Percentiles rank a stretch among this genome's conserved stretches.
Conservation (phyloP, 1,140 invertebrate genomes). For the Drosophila tropicalis region DNA sequence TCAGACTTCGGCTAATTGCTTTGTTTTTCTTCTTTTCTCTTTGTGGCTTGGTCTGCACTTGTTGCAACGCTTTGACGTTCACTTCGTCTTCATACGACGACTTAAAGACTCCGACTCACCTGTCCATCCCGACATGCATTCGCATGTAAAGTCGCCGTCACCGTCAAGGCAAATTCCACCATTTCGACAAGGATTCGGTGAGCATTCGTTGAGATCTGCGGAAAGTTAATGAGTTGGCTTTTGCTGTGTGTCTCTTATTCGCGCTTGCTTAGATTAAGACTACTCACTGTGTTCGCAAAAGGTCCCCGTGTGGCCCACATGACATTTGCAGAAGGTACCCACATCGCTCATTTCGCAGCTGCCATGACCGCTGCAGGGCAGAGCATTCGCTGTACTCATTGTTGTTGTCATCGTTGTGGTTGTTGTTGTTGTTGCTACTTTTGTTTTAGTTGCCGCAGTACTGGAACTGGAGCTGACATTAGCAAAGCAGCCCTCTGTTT, state of each 20-base stretch:
- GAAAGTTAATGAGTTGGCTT: slow-evolving; percentile 79
- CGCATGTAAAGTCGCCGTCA: slow-evolving; percentile 89
- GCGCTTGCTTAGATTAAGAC: neutral
- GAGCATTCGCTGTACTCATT: slow-evolving; percentile 77
- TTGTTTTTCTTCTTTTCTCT: too few species aligned
- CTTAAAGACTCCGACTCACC: slow-evolving; percentile 83
- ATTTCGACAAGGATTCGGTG: slow-evolving; percentile 89
- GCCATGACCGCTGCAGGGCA: slow-evolving; percentile 90
- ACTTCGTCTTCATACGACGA: slow-evolving; percentile 44
- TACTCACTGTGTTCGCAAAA: slow-evolving; percentile 89
- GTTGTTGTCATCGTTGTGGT: slow-evolving; percentile 20
- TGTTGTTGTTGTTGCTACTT: slow-evolving; percentile 27
- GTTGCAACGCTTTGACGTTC: slow-evolving; percentile 67
- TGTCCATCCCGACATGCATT: slow-evolving; percentile 91
- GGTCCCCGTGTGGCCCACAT: slow-evolving; percentile 90
- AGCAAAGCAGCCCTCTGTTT: slow-evolving; percentile 77
- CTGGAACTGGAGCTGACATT: slow-evolving; percentile 66
- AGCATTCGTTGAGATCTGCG: slow-evolving; percentile 93
- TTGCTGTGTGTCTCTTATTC: slow-evolving; percentile 24
- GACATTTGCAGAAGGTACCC: slow-evolving; percentile 89
- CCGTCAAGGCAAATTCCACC: slow-evolving; percentile 90
- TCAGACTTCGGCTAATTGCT: slow-evolving; percentile 6
- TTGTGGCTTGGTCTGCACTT: slow-evolving; percentile 47
- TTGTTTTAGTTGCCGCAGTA: slow-evolving; percentile 21
- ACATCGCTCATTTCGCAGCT: slow-evolving; percentile 88